phyloP scores from a whole-genome alignment of 2,113 vertebrate species.

The Danio rerio region GRCz12tu NC_133189.1:25947001-25947500 shows the following conservation, averaged over 20 bases:
- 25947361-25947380: constrained; percentile 89
- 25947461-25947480: constrained; percentile 93
- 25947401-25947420: constrained; percentile 91
- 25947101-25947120: neutral
- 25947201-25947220: neutral
- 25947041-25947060: constrained; percentile 76
- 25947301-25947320: constrained; percentile 95
- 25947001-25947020: constrained; percentile 90
- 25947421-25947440: constrained; percentile 94
- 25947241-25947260: too few species aligned
- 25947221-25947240: neutral
- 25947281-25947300: constrained; percentile 38
- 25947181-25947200: neutral
- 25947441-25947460: constrained; percentile 87
- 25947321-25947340: constrained; percentile 70
- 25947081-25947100: neutral
- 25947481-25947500: neutral
- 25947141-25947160: neutral
- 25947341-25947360: constrained; percentile 76
- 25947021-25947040: constrained; percentile 91
- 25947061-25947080: neutral
- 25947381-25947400: constrained; percentile 88
- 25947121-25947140: neutral
- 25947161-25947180: neutral
- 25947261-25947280: neutral